phyloP scores from a whole-genome alignment of 92 coral and sea anemone species.

The Muricea muricata region DNA sequence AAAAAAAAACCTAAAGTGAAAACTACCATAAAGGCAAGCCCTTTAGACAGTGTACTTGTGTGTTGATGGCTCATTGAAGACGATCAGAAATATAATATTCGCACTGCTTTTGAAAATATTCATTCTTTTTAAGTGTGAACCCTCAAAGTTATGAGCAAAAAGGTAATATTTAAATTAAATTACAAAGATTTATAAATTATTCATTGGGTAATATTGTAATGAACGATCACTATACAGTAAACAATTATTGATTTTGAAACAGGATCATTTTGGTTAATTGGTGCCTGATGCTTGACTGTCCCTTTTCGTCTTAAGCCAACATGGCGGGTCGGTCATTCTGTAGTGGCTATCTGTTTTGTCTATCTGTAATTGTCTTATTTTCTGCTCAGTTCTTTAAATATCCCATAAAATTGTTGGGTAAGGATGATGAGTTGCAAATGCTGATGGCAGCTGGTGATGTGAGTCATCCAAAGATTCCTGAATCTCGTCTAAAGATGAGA shows the following conservation, averaged over 20 bases:
- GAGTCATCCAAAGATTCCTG: neutral
- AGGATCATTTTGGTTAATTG: slow-evolving; percentile 5
- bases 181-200: neutral
- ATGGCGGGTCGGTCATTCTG: no score
- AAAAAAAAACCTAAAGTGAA: no score
- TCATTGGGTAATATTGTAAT: neutral
- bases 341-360: no score
- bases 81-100: no score
- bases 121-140: neutral
- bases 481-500: neutral
- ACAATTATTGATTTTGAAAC: neutral
- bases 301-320: no score
- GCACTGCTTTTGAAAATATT: neutral
- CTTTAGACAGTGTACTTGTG: no score
- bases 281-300: slow-evolving; percentile 12
- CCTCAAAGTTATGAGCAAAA: neutral
- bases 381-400: no score
- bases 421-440: neutral
- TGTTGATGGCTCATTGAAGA: no score
- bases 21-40: no score
- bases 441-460: neutral
- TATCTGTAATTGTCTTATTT: no score
- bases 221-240: neutral
- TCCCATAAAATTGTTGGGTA: no score
- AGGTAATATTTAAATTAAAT: neutral